Base-by-base conservation (phyloP, 1,140 invertebrate species). In the Aphidius ervi region DNA sequence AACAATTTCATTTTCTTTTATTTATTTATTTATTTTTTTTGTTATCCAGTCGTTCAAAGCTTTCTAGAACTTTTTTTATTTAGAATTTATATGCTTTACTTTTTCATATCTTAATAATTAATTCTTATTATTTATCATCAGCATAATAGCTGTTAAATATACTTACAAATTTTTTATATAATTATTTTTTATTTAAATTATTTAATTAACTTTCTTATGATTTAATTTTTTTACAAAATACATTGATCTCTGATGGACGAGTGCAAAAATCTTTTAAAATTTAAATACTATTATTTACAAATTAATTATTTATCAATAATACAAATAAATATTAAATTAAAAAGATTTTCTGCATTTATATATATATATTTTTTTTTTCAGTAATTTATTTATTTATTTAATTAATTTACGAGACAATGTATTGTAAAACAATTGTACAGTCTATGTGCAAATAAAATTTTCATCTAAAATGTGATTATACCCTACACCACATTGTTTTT, bases 11-110 rank as follows among this genome's bases (percentile, higher is more conserved):
- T 39, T n/a, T n/a, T 42, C 20, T 43, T 7, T 43, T 3, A 43
- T 37, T 54, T 54, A 37, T n/a, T n/a, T n/a, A 54, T 39, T 40
- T 31, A 0, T 0, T 16, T 31, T 31, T 31, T 31, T 31, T 31
- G 23, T 31, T 31, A 31, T 31, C 23, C 62, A 54, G 64, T 70
- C 65, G 71, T 72, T 71, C 72, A 57, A 23, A 70, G 70, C 66
- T 68, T 63, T 56, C 75, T 77, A 77, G 70, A 75, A 68, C 74
- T 77, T 76, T 72, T 72, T 74, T 72, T 74, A 1, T 77, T 77
- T 77, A 77, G 75, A 77, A 77, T 77, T 77, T 70, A 71, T 77
- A 76, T 77, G 75, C 75, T 77, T 77, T 77, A 77, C 75, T 77
- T 73, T 64, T 74, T 68, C 74, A 73, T 76, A 73, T 65, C 63